phyloP scores from a whole-genome alignment of 2,797 vertebrate genomes.

The Labroides dimidiatus region DNA sequence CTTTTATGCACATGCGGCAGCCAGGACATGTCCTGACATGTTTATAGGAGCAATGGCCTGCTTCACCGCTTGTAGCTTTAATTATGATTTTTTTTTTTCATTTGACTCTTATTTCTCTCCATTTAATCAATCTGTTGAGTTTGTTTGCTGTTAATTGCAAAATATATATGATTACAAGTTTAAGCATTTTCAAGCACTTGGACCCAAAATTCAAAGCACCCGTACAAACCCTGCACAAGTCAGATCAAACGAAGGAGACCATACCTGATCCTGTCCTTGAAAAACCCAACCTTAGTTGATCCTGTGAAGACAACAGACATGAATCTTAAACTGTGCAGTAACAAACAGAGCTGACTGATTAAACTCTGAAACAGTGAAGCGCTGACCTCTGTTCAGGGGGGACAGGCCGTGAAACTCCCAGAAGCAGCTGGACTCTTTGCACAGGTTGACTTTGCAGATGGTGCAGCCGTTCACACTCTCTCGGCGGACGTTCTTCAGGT shows the following conservation, averaged over 20 bases:
- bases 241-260: neutral
- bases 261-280: slow-evolving; percentile 76
- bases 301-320: slow-evolving; percentile 65
- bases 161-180: too few species aligned
- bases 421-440: slow-evolving; percentile 79
- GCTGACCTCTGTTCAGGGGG: slow-evolving; percentile 67
- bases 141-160: too few species aligned
- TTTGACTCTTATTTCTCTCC: too few species aligned
- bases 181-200: too few species aligned
- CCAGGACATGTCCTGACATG: too few species aligned
- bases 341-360: neutral
- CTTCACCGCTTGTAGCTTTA: too few species aligned
- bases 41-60: too few species aligned
- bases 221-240: too few species aligned
- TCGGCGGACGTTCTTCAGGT: slow-evolving; percentile 67
- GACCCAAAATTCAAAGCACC: too few species aligned
- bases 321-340: neutral
- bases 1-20: too few species aligned
- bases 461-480: slow-evolving; percentile 80
- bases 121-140: too few species aligned
- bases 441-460: slow-evolving; percentile 77
- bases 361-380: neutral
- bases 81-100: too few species aligned
- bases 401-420: slow-evolving; percentile 79
- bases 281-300: slow-evolving; percentile 75